Conservation (phyloP, 2,888 invertebrate species). For the Geophilus truncorum region DNA sequence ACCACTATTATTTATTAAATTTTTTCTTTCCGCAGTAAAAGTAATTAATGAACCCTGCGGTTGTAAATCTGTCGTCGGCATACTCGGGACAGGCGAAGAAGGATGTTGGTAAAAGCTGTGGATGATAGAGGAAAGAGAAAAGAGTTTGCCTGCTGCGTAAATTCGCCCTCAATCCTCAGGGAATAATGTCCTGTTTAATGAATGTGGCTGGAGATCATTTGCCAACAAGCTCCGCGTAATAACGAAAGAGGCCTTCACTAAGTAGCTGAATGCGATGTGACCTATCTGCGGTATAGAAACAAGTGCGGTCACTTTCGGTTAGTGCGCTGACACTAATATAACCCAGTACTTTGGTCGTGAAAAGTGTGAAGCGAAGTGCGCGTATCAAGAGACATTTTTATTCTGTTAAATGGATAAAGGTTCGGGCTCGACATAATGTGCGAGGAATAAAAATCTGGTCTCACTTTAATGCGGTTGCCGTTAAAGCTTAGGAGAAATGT, state of each 20-base stretch:
- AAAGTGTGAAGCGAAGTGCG: background rate
- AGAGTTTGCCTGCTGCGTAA: background rate
- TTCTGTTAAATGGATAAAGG: background rate
- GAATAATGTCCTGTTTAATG: background rate
- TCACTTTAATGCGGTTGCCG: background rate
- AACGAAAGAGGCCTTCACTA: background rate
- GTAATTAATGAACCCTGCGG: background rate
- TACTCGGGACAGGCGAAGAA: background rate
- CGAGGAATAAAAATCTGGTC: background rate
- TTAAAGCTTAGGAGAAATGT: background rate
- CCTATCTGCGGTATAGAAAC: background rate
- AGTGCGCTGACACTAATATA: background rate
- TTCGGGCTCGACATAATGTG: background rate
- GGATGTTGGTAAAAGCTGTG: background rate
- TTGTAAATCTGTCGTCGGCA: background rate
- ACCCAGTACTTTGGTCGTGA: background rate
- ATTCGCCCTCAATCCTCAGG: background rate
- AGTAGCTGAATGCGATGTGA: background rate
- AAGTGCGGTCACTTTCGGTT: background rate
- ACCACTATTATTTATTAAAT: background rate
- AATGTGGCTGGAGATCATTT: background rate
- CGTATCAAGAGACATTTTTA: background rate
- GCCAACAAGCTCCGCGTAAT: background rate
- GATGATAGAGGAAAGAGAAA: background rate
- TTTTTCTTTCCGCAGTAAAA: background rate